Evolutionary conservation across 2,888 invertebrate genomes (phyloP), one percentile per base, ranked within the genome.

Genomic region (Homarus gammarus): DNA sequence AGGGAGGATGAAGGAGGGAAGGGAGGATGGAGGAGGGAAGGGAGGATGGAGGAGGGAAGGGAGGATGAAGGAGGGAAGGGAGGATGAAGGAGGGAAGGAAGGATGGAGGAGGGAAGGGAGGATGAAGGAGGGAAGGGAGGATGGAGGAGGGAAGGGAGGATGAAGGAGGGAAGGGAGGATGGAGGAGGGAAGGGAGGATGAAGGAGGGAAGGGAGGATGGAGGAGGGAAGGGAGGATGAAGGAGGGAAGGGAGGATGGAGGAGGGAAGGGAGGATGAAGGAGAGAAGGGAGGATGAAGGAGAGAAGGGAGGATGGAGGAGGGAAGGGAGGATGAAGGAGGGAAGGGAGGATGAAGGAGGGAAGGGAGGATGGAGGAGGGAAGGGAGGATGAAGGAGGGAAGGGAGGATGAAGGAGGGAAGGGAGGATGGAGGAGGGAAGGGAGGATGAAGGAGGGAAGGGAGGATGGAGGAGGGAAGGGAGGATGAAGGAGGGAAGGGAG

Each of bases 171-270:
- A 15, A 77, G 3, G 38, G 2, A 2, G 33, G 18, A 15, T 18
- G 44, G 49, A 1, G 18, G 49, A n/a, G n/a, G 27, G 77, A 3
- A 0, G 33, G 31, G n/a, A 33, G 40, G 38, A 10, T 33, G 56
- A 56, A 56, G 56, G 2, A 18, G 22, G 56, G 22, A 18, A 18
- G 2, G 22, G 56, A 56, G 56, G 2, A 18, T 18, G 56, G 56
- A 18, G 2, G 10, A 56, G 22, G 64, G 27, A 10, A 27, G 27
- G 10, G 64, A 27, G 64, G 2, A 2, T 5, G 27, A 70, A 70
- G 70, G 70, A 70, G 70, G 27, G 64, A 64, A 64, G 64, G 64
- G 64, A 64, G 27, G 70, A 27, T 22, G 6, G 70, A 1, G 70
- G 10, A 3, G 10, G 70, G n/a, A 31, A 70, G 70, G 10, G 36